These are phyloP conservation scores for Diabrotica undecimpunctata DNA, from an alignment of 1,140 invertebrate species.

Conservation along the genomic window DNA sequence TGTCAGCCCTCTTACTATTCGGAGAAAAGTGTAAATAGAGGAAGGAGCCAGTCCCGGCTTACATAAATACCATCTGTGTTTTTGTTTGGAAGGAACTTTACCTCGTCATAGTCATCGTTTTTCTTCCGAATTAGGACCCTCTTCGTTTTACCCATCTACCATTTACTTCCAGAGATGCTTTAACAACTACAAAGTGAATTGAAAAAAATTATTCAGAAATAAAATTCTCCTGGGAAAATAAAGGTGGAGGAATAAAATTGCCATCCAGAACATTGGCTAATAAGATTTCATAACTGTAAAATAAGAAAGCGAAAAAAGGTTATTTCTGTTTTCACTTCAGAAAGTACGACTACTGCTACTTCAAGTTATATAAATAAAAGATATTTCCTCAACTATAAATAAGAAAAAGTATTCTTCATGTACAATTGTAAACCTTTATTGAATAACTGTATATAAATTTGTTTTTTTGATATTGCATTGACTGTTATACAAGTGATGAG, in stretches of 20 bases:
- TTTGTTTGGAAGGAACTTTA: conserved; percentile 26
- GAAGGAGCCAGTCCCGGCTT: conserved; percentile 21
- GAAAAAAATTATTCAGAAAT: conserved; percentile 3
- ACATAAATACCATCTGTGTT: conserved; percentile 31
- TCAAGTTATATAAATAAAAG: no score
- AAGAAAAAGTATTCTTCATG: no score
- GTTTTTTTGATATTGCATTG: no score
- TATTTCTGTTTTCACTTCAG: no score
- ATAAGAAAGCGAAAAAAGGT: not conserved
- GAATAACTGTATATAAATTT: no score
- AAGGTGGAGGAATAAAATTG: conserved; percentile 1
- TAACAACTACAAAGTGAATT: conserved; percentile 11
- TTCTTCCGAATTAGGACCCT: conserved; percentile 28
- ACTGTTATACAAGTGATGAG: no score
- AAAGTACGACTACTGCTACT: no score
- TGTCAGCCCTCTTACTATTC: conserved; percentile 7
- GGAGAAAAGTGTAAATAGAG: conserved; percentile 22
- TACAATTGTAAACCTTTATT: no score
- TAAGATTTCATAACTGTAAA: not conserved
- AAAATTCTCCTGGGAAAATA: not conserved
- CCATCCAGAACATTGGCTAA: not conserved
- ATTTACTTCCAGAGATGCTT: conserved; percentile 6
- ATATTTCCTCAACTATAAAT: no score
- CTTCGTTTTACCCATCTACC: conserved; percentile 3
- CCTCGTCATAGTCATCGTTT: conserved; percentile 27